Evolutionary conservation across 2,113 vertebrate species (phyloP).

Genomic region (human (Homo sapiens)): DNA sequence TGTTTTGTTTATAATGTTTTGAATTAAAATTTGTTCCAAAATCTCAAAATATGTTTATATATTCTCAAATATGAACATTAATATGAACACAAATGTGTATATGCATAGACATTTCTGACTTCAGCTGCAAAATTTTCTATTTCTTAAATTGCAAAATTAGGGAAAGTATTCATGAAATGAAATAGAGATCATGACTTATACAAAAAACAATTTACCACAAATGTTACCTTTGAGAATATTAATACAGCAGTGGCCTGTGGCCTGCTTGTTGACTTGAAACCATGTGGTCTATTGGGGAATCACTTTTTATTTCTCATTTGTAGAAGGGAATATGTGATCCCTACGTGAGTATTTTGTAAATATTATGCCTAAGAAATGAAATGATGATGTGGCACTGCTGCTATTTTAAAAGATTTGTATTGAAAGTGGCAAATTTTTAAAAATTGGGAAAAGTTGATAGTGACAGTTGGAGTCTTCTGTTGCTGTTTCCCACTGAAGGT

Average conservation of each 20-base stretch:
- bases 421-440: neutral
- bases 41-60: neutral
- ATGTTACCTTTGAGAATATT: neutral
- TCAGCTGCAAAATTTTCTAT: neutral
- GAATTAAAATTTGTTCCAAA: neutral
- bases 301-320: neutral
- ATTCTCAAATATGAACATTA: neutral
- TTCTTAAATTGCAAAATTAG: neutral
- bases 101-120: neutral
- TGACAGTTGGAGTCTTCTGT: neutral
- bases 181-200: neutral
- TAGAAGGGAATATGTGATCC: neutral
- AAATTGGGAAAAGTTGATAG: neutral
- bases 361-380: neutral
- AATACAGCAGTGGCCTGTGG: neutral
- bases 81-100: neutral
- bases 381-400: neutral
- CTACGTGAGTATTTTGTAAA: neutral
- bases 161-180: neutral
- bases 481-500: neutral
- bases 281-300: fast-evolving
- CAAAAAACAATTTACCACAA: neutral
- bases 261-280: neutral
- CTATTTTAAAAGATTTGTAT: neutral
- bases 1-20: neutral